phyloP scores from a whole-genome alignment of 2,888 invertebrate genomes.

The Dromius quadrimaculatus region DNA sequence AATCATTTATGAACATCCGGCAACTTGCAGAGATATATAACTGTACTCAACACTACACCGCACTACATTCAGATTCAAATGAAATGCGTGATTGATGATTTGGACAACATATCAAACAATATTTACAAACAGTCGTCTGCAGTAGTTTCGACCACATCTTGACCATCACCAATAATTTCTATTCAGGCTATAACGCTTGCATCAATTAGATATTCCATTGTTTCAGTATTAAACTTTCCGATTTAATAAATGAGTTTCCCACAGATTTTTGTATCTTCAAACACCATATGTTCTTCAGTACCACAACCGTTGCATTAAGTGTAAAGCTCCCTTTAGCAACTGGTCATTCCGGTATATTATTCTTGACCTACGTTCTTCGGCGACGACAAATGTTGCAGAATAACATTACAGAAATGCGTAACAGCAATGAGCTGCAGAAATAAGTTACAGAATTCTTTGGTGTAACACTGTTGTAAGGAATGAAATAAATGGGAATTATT shows the following conservation, averaged over 20 bases:
- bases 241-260: no score
- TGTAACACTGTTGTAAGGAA: neutral
- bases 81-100: no score
- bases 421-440: neutral
- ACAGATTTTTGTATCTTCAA: no score
- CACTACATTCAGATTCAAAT: slow-evolving; percentile 3
- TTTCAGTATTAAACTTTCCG: no score
- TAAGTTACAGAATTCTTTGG: slow-evolving; percentile 17
- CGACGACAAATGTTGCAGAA: neutral
- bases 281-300: no score
- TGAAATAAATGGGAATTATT: slow-evolving; percentile 29
- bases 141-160: no score
- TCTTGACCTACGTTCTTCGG: slow-evolving; percentile 13
- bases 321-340: neutral
- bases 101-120: no score
- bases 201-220: no score
- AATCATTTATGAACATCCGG: slow-evolving; percentile 56
- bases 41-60: slow-evolving; percentile 43
- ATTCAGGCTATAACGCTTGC: no score
- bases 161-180: no score
- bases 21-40: slow-evolving; percentile 52
- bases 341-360: slow-evolving; percentile 15
- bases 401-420: neutral
- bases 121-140: no score
- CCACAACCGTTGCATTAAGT: neutral